Percentiles rank a stretch among this genome's conserved stretches.
These are phyloP conservation scores for Merluccius polli DNA, from an alignment of 2,797 vertebrate genomes.

Conservation along the genomic window DNA sequence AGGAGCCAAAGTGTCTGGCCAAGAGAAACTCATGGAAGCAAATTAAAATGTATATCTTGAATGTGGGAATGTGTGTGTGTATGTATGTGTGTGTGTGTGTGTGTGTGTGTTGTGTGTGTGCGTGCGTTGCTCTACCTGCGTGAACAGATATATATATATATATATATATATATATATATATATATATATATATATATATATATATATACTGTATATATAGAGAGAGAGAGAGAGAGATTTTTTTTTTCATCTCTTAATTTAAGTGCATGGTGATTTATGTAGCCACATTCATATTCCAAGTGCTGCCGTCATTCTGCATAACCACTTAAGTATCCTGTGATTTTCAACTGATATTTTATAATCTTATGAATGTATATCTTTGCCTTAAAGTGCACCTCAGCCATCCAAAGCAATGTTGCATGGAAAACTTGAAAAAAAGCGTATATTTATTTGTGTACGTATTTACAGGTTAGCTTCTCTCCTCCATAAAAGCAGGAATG, in stretches of 20 bases:
- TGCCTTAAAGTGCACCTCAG: neutral
- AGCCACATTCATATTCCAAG: conserved; percentile 51
- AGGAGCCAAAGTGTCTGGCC: neutral
- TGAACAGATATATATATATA: neutral
- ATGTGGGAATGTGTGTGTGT: conserved; percentile 15
- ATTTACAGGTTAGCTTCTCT: conserved; percentile 6
- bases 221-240: no score
- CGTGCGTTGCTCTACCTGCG: neutral
- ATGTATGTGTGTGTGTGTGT: neutral
- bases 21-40: conserved; percentile 7
- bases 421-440: neutral
- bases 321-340: conserved; percentile 26
- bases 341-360: neutral
- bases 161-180: neutral
- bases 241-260: conserved; percentile 30
- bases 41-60: neutral
- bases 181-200: neutral
- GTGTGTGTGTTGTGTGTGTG: neutral
- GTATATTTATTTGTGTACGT: no score
- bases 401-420: neutral
- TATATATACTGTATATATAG: no score
- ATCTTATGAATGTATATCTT: neutral
- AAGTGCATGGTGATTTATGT: conserved; percentile 33
- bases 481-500: conserved; percentile 30
- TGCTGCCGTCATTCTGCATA: conserved; percentile 34